phyloP scores from a whole-genome alignment of 2,113 vertebrate species.

The Gadus macrocephalus region DNA sequence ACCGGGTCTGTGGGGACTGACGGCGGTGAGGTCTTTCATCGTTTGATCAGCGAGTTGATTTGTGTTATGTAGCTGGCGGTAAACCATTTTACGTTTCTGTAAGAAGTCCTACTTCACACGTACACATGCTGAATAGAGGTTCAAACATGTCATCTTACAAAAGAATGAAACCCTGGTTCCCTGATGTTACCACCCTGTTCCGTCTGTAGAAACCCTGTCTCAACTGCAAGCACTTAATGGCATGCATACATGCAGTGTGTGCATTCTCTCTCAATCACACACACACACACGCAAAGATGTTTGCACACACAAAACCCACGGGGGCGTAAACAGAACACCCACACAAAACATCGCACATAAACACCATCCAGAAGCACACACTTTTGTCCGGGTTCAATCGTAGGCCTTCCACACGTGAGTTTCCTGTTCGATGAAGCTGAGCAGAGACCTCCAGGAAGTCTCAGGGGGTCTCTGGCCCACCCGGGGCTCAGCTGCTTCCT shows the following conservation, averaged over 20 bases:
- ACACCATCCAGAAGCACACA: not conserved
- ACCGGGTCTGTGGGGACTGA: no score
- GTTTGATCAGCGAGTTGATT: no score
- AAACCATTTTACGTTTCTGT: no score
- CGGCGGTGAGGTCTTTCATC: no score
- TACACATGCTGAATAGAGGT: no score
- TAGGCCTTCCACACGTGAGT: constrained; percentile 2
- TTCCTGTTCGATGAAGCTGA: not conserved
- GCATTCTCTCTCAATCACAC: constrained; percentile 8
- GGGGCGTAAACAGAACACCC: not conserved
- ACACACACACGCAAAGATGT: not conserved
- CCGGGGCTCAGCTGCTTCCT: no score
- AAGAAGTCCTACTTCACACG: no score
- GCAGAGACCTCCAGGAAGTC: no score
- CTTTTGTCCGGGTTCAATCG: constrained; percentile 2
- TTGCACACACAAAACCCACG: not conserved
- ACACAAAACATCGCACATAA: not conserved
- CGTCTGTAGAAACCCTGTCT: constrained; percentile 6
- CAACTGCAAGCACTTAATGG: constrained; percentile 8
- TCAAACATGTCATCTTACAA: constrained; percentile 1
- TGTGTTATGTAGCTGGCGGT: no score
- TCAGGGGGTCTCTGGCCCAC: no score
- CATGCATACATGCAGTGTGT: constrained; percentile 10
- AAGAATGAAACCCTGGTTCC: constrained; percentile 30
- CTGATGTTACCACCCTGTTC: constrained; percentile 26